Evolutionary conservation across 2,888 invertebrate species (phyloP), one percentile per base, ranked within the genome.

Genomic region (Octonoba sinensis): DNA sequence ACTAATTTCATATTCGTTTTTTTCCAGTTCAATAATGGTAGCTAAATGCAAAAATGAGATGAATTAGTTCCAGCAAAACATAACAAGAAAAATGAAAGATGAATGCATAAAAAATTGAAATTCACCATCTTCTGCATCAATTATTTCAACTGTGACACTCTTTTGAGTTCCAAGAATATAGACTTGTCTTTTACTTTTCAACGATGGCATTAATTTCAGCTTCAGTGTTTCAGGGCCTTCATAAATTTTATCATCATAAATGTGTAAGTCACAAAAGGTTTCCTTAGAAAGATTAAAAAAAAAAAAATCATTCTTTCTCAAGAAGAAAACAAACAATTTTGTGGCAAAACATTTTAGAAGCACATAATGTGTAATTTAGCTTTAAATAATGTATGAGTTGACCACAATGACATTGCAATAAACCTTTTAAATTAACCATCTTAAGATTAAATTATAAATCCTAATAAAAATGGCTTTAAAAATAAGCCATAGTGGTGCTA

Each of bases 91-190:
- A 47, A 57, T 16, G 8, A n/a, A 36, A 13, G n/a, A 56, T 64
- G 36, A 20, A 46, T 57, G 3, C 20, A 20, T 59, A 8, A 20
- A 1, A 62, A 60, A 24, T 13, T 22, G 18, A 56, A 18, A 69
- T 54, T 70, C 84, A 87, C 88, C 87, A 86, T 89, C 89, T 84
- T 89, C 88, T 54, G 86, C 82, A 84, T 89, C 88, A 18, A 86
- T 86, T 44, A 89, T 87, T 46, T 86, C 86, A 13, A 89, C 85
- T 16, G 85, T 84, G n/a, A 87, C 86, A 44, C 85, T 85, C 69
- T 86, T 86, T 18, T 86, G 84, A 3, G 83, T 74, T 56, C 88
- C 88, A 36, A 89, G 60, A 15, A 87, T 87, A 44, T 54, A 62
- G 13, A 18, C 24, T 22, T 73, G 73, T 20, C 27, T 64, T 13